phyloP scores from a whole-genome alignment of 2,888 invertebrate genomes.

The Sesamia inferens region DNA sequence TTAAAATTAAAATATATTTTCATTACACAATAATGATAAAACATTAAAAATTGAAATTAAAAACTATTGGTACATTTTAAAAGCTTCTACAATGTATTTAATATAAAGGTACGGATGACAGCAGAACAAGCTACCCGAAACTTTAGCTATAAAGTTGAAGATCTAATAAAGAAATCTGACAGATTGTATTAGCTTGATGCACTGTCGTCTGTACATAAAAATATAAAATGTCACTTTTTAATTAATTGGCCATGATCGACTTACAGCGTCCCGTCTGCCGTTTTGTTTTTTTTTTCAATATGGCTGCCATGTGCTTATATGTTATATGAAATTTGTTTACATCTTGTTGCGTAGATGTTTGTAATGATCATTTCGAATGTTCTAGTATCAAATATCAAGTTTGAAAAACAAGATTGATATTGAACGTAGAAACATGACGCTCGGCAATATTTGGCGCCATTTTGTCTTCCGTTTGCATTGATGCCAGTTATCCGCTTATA shows the following conservation, averaged over 20 bases:
- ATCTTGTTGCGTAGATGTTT: not conserved
- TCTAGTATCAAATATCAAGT: no score
- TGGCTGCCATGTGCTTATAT: not conserved
- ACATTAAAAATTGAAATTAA: conserved; percentile 24
- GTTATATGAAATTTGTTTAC: not conserved
- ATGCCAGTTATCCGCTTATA: not conserved
- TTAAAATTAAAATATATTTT: conserved; percentile 23
- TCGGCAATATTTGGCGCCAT: no score
- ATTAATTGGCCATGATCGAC: not conserved
- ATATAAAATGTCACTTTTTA: conserved; percentile 1
- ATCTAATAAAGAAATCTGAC: no score
- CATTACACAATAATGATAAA: conserved; percentile 1
- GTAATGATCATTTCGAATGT: no score
- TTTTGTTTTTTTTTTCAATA: not conserved
- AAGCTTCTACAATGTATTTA: conserved; percentile 22
- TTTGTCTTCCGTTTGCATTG: not conserved
- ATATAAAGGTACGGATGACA: conserved; percentile 8
- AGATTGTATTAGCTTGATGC: no score
- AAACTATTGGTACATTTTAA: conserved; percentile 47
- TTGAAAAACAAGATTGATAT: no score
- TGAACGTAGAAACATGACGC: no score
- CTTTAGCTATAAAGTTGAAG: no score
- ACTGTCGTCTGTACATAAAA: not conserved
- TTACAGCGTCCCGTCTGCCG: not conserved
- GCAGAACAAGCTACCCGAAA: no score